Evolutionary conservation across 2,888 invertebrate genomes (phyloP).

Genomic region (Norana najaformis): DNA sequence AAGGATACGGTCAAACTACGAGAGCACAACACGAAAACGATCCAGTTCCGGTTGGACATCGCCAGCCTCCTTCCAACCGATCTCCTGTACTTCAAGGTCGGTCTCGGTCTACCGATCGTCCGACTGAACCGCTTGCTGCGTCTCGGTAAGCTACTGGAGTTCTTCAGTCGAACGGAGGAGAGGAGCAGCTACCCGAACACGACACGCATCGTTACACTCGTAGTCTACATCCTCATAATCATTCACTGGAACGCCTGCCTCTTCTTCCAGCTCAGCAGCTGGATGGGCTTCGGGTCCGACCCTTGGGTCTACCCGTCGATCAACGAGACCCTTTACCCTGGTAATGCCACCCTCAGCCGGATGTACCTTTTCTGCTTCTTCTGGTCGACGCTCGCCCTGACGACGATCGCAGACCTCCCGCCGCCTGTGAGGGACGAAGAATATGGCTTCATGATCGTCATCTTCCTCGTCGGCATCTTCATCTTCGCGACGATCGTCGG

Average conservation of each 20-base stretch:
- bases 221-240: constrained; percentile 60
- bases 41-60: constrained; percentile 60
- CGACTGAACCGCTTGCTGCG: constrained; percentile 77
- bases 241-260: constrained; percentile 63
- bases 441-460: constrained; percentile 85
- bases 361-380: constrained; percentile 84
- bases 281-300: constrained; percentile 86
- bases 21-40: constrained; percentile 56
- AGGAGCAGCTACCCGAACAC: constrained; percentile 87
- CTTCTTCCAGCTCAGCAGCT: constrained; percentile 57
- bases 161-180: constrained; percentile 91
- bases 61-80: constrained; percentile 65
- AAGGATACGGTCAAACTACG: constrained; percentile 56
- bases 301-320: constrained; percentile 68
- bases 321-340: constrained; percentile 31
- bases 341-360: constrained; percentile 65
- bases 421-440: constrained; percentile 89
- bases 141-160: constrained; percentile 82
- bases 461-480: constrained; percentile 88
- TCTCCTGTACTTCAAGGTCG: constrained; percentile 37
- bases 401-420: constrained; percentile 86
- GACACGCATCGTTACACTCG: constrained; percentile 59
- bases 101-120: constrained; percentile 66
- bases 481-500: constrained; percentile 95
- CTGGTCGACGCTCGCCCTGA: constrained; percentile 93